Base-by-base conservation (phyloP, 53 echinoderm and acorn worm species). In the Holothuria leucospilota region DNA sequence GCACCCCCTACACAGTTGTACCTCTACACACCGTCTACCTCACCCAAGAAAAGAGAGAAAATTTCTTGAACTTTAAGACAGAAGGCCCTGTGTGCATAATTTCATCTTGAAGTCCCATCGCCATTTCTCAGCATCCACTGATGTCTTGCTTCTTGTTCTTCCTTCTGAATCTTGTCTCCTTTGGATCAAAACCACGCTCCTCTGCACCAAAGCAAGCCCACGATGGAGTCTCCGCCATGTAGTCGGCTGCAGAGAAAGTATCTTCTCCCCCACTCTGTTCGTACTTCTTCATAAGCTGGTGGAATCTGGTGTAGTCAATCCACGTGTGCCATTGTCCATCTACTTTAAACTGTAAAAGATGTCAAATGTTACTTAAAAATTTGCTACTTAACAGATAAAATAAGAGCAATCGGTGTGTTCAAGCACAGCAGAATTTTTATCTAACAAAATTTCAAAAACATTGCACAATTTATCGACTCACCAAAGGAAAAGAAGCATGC, bases 61-160 rank as follows among this genome's bases (percentile, higher is more conserved):
- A 5, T 56, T 56, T 18, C 56, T 56, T 18, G 8, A 56, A 56
- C 18, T 56, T 56, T 18, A 52, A 4, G 56, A 56, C 56, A 15
- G 56, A 56, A 18, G 56, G 56, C 18, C 18, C 18, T 16, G 15
- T 18, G 16, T 18, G 18, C 56, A 16, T 15, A 1, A 56, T 18
- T 56, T 56, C 56, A 16, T 56, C 56, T 56, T 5, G 16, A 56
- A 15, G 18, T 56, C 56, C 56, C 18, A 18, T 56, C 61, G 5
- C 62, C 53, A 8, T 29, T 30, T 59, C 61, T 92, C 82, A 96
- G 59, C 97, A 96, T 75, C 97, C 97, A 84, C 91, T 88, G 20
- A 95, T 53, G 60, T 96, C 97, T 77, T 94, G 94, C 62, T 96
- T 96, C 88, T 96, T 96, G 39, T 92, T 92, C 62, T 94, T 94